Evolutionary conservation across 2,888 invertebrate species (phyloP).

Genomic region (Drosophila cracens): DNA sequence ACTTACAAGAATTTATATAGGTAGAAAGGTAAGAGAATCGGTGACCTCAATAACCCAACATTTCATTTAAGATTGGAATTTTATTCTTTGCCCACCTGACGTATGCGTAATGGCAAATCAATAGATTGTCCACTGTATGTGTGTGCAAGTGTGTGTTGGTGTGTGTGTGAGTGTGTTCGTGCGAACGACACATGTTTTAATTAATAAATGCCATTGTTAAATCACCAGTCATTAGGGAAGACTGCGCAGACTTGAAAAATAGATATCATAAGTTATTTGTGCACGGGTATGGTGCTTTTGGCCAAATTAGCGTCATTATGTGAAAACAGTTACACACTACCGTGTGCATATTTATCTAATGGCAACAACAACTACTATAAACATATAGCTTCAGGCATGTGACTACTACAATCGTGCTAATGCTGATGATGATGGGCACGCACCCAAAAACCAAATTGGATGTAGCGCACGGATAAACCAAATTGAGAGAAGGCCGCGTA

Average conservation of each 20-base stretch:
- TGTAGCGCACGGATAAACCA: conserved; percentile 53
- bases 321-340: conserved; percentile 53
- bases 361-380: conserved; percentile 41
- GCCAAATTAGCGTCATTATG: conserved; percentile 76
- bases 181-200: conserved; percentile 76
- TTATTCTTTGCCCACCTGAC: conserved; percentile 43
- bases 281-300: conserved; percentile 16
- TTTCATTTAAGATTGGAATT: conserved; percentile 35
- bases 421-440: conserved; percentile 81
- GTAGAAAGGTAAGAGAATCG: not conserved
- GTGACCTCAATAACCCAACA: conserved; percentile 26
- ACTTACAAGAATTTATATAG: conserved; percentile 5
- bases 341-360: conserved; percentile 58
- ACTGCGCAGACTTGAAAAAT: conserved; percentile 70
- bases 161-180: conserved; percentile 41
- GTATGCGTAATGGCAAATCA: conserved; percentile 70
- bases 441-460: conserved; percentile 72
- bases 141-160: conserved; percentile 12
- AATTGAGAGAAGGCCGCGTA: conserved; percentile 54
- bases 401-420: conserved; percentile 53
- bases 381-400: conserved; percentile 20
- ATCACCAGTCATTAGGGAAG: conserved; percentile 69
- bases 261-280: conserved; percentile 72
- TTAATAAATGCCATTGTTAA: conserved; percentile 79
- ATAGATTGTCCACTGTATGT: conserved; percentile 37